phyloP scores from a whole-genome alignment of 1,140 invertebrate species.

The Papilio aristodemus region DNA sequence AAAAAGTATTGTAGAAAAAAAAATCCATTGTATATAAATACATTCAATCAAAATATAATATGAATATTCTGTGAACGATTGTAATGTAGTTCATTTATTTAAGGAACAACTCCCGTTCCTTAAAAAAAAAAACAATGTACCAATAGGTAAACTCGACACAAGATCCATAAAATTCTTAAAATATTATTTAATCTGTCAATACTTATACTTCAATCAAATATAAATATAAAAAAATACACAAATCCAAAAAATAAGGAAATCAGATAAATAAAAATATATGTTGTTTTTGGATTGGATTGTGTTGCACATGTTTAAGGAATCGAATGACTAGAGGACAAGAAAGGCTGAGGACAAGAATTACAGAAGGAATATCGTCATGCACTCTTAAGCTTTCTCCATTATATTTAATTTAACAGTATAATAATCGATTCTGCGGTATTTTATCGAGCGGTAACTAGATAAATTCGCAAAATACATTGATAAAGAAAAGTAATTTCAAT shows the following conservation, averaged over 20 bases:
- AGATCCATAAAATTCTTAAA: too few relatives aligned
- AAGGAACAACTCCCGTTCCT: too few relatives aligned
- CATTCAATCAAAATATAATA: too few relatives aligned
- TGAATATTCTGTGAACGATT: too few relatives aligned
- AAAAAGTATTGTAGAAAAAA: too few relatives aligned
- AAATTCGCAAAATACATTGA: background rate
- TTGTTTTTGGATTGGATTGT: background rate
- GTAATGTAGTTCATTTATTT: too few relatives aligned
- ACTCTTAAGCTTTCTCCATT: slow-evolving; percentile 10
- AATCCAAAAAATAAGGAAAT: background rate
- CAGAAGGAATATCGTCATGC: slow-evolving; percentile 12
- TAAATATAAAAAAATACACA: background rate
- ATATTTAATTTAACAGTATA: background rate
- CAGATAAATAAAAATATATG: background rate
- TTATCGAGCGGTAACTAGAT: slow-evolving; percentile 17
- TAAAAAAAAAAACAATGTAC: too few relatives aligned
- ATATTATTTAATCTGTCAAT: background rate
- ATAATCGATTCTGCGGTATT: slow-evolving; percentile 4
- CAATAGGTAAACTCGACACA: too few relatives aligned
- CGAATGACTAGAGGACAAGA: background rate
- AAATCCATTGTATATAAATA: too few relatives aligned
- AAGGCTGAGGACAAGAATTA: background rate
- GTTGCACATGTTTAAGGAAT: background rate
- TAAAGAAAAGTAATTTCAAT: background rate
- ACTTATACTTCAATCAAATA: background rate